Conservation (phyloP, 2,888 invertebrate genomes). For the Dione juno region DNA sequence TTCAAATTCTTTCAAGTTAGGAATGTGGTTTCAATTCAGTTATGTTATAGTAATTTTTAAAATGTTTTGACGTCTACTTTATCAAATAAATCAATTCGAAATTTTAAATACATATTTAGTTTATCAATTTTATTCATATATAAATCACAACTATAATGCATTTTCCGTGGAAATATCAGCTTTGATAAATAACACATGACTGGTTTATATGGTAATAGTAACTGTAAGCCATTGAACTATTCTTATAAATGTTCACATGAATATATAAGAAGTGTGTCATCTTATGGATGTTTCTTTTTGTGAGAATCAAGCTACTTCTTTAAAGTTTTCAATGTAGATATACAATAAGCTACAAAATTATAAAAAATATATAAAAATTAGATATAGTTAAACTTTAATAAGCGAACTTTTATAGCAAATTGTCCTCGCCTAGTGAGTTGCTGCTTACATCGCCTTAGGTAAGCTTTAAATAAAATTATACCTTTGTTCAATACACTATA, state of each 20-base stretch:
- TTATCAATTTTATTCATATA: neutral
- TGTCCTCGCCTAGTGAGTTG: neutral
- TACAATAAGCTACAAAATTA: neutral
- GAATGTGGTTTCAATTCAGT: constrained; percentile 29
- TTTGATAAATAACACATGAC: constrained; percentile 10
- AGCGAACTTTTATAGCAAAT: neutral
- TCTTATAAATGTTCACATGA: constrained; percentile 25
- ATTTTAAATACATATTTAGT: too few species aligned
- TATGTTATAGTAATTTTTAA: too few species aligned
- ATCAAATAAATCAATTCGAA: too few species aligned
- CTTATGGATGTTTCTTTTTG: constrained; percentile 29
- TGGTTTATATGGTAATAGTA: constrained; percentile 21
- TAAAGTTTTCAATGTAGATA: constrained; percentile 26
- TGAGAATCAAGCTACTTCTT: constrained; percentile 32
- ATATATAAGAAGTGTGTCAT: constrained; percentile 28
- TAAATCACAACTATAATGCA: constrained; percentile 13
- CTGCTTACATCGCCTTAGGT: neutral
- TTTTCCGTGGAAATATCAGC: constrained; percentile 21
- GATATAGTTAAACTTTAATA: too few species aligned
- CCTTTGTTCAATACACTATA: constrained; percentile 38
- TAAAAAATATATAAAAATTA: too few species aligned
- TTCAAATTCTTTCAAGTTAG: constrained; percentile 32
- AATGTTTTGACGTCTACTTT: too few species aligned
- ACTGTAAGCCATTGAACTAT: constrained; percentile 17
- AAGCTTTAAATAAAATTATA: constrained; percentile 27